Evolutionary conservation across 1,140 invertebrate species (phyloP), one percentile per base, ranked within the genome.

Genomic region (Diprion similis): DNA sequence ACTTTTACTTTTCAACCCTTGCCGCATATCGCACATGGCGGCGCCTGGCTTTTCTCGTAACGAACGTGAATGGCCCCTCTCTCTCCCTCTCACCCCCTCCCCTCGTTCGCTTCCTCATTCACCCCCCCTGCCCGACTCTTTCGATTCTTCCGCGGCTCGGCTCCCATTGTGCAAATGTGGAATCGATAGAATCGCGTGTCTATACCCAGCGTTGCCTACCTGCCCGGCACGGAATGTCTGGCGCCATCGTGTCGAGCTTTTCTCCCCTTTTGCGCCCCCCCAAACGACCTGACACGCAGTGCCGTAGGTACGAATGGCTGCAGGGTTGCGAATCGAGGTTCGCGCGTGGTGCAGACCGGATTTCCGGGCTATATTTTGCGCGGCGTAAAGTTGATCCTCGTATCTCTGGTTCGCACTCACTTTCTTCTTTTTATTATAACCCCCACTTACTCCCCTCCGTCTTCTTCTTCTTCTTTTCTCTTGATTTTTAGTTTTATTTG

Each of bases 161-260:
- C 71, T 71, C 76, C 80, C 81, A 82, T 83, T 83, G 78, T 82
- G 74, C 77, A 72, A 72, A 79, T 76, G 73, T 76, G 78, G 73
- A 83, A 84, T 84, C 83, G 80, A 84, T 84, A 80, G 76, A 81
- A 78, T 86, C 80, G 83, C 82, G 84, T 86, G 82, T 81, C 77
- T 78, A 78, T 78, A 71, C 75, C 77, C 24, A 37, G 79, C 80
- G 80, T 85, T 86, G 84, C 51, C 51, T 79, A 85, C 83, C 81
- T 85, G 83, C 81, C 80, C 78, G 76, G 76, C 80, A 77, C 82
- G 81, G 82, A 81, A 83, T 79, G 80, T 81, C 78, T 79, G 81
- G 79, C 81, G 82, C 79, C 83, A 80, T 75, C 75, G 51, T 76
- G 77, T 74, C 78, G 77, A 73, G 69, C 73, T 71, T 71, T 72